A percentile compares a stretch with the other conserved stretches of the same genome.
These are phyloP conservation scores for Sminthopsis crassicaudata DNA, from an alignment of 2,113 vertebrate species.

Conservation along the genomic window DNA sequence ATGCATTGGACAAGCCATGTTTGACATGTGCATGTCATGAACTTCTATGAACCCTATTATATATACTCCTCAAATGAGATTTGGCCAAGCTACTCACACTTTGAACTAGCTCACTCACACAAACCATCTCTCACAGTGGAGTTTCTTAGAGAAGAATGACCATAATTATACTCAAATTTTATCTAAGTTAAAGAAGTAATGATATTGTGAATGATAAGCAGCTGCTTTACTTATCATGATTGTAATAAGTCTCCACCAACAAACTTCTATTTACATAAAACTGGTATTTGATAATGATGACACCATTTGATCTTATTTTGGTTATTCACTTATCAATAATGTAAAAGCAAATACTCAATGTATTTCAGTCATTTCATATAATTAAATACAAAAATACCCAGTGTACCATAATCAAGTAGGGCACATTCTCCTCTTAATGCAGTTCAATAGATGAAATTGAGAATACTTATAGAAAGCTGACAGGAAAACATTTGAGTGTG, in stretches of 20 bases:
- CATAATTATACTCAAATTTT: not conserved
- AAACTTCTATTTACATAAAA: not conserved
- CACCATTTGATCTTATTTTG: not conserved
- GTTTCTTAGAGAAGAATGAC: not conserved
- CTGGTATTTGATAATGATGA: not conserved
- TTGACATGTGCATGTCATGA: not conserved
- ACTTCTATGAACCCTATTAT: not conserved
- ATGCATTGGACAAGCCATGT: not conserved
- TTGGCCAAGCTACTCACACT: not conserved
- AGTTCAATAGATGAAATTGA: not conserved
- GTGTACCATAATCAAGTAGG: not conserved
- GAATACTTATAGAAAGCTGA: not conserved
- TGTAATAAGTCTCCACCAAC: not conserved
- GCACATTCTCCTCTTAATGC: not conserved
- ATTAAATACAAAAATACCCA: not conserved
- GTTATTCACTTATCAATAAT: not conserved
- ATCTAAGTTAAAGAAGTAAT: not conserved
- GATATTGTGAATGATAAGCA: not conserved
- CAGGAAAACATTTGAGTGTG: not conserved
- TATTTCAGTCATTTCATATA: not conserved
- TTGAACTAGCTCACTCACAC: not conserved
- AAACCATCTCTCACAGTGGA: not conserved
- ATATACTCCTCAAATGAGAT: not conserved
- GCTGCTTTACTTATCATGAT: not conserved
- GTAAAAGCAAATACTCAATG: not conserved